Conservation (phyloP, 2,888 invertebrate species). For the Isoperla grammatica region DNA sequence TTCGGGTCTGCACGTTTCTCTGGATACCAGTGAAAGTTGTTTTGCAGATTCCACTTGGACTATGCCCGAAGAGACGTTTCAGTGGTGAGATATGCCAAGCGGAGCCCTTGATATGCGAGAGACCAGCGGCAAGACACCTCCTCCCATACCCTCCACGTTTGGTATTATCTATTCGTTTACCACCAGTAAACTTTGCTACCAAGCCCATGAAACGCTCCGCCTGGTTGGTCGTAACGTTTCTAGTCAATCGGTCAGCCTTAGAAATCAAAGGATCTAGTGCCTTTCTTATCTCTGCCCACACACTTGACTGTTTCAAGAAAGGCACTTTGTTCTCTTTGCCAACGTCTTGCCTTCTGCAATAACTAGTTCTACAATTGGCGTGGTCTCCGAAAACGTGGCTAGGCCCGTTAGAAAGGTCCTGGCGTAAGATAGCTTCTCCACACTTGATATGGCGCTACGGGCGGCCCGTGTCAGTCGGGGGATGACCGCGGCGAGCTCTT, state of each 20-base stretch:
- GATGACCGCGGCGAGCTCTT: neutral
- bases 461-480: slow-evolving; percentile 10
- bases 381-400: slow-evolving; percentile 20
- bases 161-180: neutral
- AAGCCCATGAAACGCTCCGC: slow-evolving; percentile 3
- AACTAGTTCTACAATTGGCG: neutral
- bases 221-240: neutral
- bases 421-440: slow-evolving; percentile 2
- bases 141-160: neutral
- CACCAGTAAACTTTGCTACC: neutral
- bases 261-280: neutral
- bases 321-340: neutral
- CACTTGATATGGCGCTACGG: slow-evolving; percentile 1
- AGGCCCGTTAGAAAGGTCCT: slow-evolving; percentile 18
- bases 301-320: neutral
- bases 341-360: slow-evolving; percentile 17
- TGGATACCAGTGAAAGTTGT: neutral
- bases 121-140: neutral
- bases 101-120: neutral
- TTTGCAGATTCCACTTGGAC: neutral
- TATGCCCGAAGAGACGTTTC: neutral
- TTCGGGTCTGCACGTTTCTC: too few species aligned
- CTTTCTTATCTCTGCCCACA: neutral
- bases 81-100: neutral
- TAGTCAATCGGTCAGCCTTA: neutral